Evolutionary conservation across 2,113 vertebrate species (phyloP).

Genomic region (Chionodraco myersi): DNA sequence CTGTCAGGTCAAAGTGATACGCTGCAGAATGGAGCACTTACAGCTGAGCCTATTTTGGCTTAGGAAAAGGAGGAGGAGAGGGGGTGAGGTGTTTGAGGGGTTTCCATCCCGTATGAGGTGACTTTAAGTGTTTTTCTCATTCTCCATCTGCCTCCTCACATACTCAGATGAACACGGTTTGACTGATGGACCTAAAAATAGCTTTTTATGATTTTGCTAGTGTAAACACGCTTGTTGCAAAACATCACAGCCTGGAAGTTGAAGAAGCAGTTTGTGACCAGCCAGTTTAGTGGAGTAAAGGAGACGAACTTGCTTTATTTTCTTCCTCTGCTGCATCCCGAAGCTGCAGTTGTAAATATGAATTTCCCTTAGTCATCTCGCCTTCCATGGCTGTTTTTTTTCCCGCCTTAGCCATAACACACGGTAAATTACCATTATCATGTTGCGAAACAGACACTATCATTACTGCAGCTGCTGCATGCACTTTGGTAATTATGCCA

Average conservation of each 20-base stretch:
- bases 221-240: slow-evolving; percentile 42
- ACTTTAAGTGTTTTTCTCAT: slow-evolving; percentile 46
- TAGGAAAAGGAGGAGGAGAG: slow-evolving; percentile 3
- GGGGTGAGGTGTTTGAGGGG: neutral
- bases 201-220: slow-evolving; percentile 47
- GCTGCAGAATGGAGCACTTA: slow-evolving; percentile 45
- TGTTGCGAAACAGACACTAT: slow-evolving; percentile 67
- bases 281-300: slow-evolving; percentile 9
- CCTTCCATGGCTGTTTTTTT: slow-evolving; percentile 54
- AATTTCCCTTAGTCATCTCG: slow-evolving; percentile 66
- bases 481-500: slow-evolving; percentile 63
- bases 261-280: slow-evolving; percentile 34
- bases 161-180: slow-evolving; percentile 20
- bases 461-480: slow-evolving; percentile 53
- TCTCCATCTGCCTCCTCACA: slow-evolving; percentile 9
- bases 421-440: slow-evolving; percentile 69
- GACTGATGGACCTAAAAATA: slow-evolving; percentile 50
- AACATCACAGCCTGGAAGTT: slow-evolving; percentile 29
- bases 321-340: neutral
- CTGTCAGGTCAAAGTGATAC: slow-evolving; percentile 39
- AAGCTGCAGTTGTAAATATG: slow-evolving; percentile 49
- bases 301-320: neutral
- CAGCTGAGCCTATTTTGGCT: slow-evolving; percentile 49
- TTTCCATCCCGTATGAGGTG: slow-evolving; percentile 31
- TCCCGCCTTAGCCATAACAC: slow-evolving; percentile 69